phyloP scores from a whole-genome alignment of 2,797 vertebrate genomes.

The Bradypodion ventrale region DNA sequence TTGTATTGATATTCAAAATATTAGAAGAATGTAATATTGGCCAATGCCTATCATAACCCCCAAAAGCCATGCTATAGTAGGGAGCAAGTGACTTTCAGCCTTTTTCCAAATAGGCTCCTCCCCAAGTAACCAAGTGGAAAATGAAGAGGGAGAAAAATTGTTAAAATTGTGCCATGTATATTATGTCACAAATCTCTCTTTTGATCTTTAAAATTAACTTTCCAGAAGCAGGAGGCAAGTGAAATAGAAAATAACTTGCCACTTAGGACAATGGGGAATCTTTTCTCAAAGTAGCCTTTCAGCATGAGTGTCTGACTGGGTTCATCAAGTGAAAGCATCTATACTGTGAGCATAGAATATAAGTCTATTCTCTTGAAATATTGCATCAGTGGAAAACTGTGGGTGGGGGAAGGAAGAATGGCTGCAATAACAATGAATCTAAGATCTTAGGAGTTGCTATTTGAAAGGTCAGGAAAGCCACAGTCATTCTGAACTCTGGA shows the following conservation, averaged over 20 bases:
- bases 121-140: not conserved
- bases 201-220: not conserved
- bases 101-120: not conserved
- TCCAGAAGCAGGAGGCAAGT: not conserved
- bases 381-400: conserved; percentile 7
- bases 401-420: not conserved
- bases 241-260: not conserved
- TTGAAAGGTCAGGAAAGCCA: not conserved
- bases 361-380: not conserved
- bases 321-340: not conserved
- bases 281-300: not conserved
- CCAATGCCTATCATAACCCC: not conserved
- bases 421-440: not conserved
- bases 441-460: not conserved
- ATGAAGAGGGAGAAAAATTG: not conserved
- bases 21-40: not conserved
- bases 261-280: not conserved
- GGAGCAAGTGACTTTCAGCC: conserved; percentile 1
- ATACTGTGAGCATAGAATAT: not conserved
- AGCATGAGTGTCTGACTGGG: not conserved
- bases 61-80: not conserved
- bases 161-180: not conserved
- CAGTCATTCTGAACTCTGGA: not conserved
- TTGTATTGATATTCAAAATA: not conserved
- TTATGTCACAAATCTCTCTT: not conserved